These are phyloP conservation scores for Nemoura dubitans DNA, from an alignment of 2,888 invertebrate genomes.

Conservation along the genomic window DNA sequence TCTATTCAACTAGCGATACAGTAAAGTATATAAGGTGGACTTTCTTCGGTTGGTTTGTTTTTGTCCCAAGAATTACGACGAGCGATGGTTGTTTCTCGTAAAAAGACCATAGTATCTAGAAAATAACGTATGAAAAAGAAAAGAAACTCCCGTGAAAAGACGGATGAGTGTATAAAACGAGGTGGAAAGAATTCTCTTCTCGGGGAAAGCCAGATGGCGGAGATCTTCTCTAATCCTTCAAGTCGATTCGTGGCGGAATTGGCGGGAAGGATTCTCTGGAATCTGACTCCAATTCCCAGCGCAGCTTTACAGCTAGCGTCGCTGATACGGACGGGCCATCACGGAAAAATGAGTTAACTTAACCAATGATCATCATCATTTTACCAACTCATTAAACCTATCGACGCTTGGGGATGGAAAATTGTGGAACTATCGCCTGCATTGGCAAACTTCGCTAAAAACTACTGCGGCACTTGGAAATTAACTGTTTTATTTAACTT, in stretches of 20 bases:
- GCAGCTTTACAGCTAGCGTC: background rate
- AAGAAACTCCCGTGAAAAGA: constrained; percentile 12
- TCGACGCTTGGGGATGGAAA: constrained; percentile 14
- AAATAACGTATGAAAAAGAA: constrained; percentile 12
- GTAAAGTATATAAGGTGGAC: background rate
- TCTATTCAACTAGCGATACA: background rate
- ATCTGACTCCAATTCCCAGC: background rate
- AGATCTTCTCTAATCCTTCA: constrained; percentile 3
- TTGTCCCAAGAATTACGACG: constrained; percentile 12
- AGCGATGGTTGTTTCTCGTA: background rate
- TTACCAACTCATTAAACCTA: constrained; percentile 9
- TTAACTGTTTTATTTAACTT: too few species aligned
- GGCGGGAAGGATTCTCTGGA: background rate
- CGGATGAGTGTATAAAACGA: constrained; percentile 12
- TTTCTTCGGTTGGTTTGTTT: background rate
- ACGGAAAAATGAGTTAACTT: constrained; percentile 30
- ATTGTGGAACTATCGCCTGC: background rate
- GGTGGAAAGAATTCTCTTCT: background rate
- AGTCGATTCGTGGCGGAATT: constrained; percentile 12
- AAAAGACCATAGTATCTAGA: background rate
- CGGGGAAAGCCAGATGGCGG: background rate
- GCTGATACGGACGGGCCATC: background rate
- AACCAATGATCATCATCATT: constrained; percentile 27
- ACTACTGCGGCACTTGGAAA: too few species aligned
- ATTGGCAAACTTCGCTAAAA: background rate